Evolutionary conservation across 1,140 invertebrate genomes (phyloP), one percentile per base, ranked within the genome.

Genomic region (Drosophila varians): DNA sequence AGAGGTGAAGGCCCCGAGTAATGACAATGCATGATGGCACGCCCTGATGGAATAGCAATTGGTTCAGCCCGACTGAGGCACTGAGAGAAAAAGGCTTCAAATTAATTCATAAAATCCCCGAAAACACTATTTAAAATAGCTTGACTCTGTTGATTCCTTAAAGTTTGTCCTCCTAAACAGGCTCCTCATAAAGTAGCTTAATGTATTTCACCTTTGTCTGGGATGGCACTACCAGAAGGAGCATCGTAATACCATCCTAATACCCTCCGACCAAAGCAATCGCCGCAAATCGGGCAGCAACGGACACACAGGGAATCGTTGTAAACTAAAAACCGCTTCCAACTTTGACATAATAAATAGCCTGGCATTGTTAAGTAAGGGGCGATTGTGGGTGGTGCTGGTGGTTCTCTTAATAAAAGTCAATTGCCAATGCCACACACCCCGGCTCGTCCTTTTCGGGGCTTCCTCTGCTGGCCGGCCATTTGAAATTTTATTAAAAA

Each of bases 401-500:
- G 28, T 31, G 28, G 28, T 31, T 31, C 78, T 83, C 79, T 84
- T 84, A 84, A 83, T 83, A 84, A 71, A 83, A 83, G 74, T 78
- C 78, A 78, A 83, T 83, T 83, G 77, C 55, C 61, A 74, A 70
- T 31, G 54, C 61, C 72, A 51, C 38, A 21, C 54, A 4, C 21
- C 0, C 14, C 31, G 11, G 1, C n/a, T 16, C 5, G n/a, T 1
- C 7, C 25, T 3, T 3, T 25, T 7, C 19, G 18, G 38, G 25
- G 4, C 19, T 25, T 26, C 19, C 25, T 43, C 28, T 14, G 19
- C 9, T 16, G 23, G 21, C 43, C 45, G 34, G 62, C 62, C 70
- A 57, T 82, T 82, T 76, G 52, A 66, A 80, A 80, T 84, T 86
- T 86, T 78, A 75, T 76, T 84, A 84, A 86, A 84, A 86, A 86